These are phyloP conservation scores for Blastomussa wellsi DNA, from an alignment of 92 coral and sea anemone species.

Conservation along the genomic window DNA sequence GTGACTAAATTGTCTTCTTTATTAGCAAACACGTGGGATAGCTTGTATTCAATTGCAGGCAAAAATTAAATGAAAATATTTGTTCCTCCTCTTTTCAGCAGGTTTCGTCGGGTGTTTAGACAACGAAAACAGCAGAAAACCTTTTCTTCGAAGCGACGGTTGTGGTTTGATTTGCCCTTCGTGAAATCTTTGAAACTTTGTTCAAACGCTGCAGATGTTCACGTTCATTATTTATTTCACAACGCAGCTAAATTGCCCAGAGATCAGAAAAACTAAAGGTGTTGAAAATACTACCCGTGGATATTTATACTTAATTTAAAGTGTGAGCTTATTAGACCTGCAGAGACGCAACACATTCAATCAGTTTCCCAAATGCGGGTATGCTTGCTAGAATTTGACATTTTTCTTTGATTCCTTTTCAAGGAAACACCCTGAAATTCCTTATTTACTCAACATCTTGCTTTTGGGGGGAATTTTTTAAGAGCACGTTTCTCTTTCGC, in stretches of 20 bases:
- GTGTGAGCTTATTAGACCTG: slow-evolving; percentile 32
- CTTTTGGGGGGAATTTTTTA: slow-evolving; percentile 17
- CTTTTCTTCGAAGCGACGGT: not conserved
- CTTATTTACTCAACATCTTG: slow-evolving; percentile 14
- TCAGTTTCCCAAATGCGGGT: slow-evolving; percentile 12
- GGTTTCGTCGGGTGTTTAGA: slow-evolving; percentile 8
- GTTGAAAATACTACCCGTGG: slow-evolving; percentile 43
- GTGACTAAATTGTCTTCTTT: slow-evolving; percentile 23
- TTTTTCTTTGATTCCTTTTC: not conserved
- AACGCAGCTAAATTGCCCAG: slow-evolving; percentile 36
- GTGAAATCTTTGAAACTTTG: slow-evolving; percentile 5
- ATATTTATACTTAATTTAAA: slow-evolving; percentile 30
- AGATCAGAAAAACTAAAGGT: slow-evolving; percentile 35
- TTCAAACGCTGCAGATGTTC: slow-evolving; percentile 16
- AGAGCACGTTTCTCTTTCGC: not conserved
- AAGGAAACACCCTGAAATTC: slow-evolving; percentile 22
- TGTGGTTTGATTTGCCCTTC: not conserved
- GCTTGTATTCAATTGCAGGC: slow-evolving; percentile 11
- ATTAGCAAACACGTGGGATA: slow-evolving; percentile 36
- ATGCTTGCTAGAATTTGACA: slow-evolving; percentile 12
- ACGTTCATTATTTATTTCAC: slow-evolving; percentile 31
- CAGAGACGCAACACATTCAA: slow-evolving; percentile 14
- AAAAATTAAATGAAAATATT: slow-evolving; percentile 23
- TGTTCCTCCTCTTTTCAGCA: slow-evolving; percentile 29
- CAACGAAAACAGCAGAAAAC: not conserved